Evolutionary conservation across 2,797 vertebrate species (phyloP).

Genomic region (Poeciliopsis gracilis): DNA sequence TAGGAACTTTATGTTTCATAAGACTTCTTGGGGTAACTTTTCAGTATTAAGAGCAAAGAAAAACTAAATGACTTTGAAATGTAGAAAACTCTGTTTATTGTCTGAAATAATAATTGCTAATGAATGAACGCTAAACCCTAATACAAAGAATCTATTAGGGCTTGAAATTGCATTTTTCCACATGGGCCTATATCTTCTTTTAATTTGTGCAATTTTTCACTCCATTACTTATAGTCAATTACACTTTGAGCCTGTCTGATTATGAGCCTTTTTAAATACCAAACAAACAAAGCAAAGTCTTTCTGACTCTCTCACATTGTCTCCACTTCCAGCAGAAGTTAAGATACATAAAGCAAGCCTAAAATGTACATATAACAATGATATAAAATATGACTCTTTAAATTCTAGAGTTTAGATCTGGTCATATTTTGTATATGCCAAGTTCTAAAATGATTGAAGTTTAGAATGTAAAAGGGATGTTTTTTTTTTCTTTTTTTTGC

Average conservation of each 20-base stretch:
- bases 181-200: slow-evolving; percentile 10
- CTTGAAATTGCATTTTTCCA: slow-evolving; percentile 14
- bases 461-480: background rate
- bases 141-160: slow-evolving; percentile 9
- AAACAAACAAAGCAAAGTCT: background rate
- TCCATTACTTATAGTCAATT: slow-evolving; percentile 11
- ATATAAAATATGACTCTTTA: background rate
- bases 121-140: slow-evolving; percentile 6
- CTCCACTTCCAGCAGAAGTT: background rate
- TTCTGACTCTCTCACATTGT: background rate
- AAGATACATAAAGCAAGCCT: background rate
- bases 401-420: background rate
- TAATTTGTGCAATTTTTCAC: slow-evolving; percentile 19
- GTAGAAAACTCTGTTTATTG: slow-evolving; percentile 18
- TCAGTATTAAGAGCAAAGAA: slow-evolving; percentile 9
- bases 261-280: background rate
- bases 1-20: slow-evolving; percentile 35
- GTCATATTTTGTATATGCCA: background rate
- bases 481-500: background rate
- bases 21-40: slow-evolving; percentile 6
- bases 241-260: slow-evolving; percentile 13
- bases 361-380: background rate
- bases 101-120: slow-evolving; percentile 15
- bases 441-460: background rate
- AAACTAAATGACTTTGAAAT: slow-evolving; percentile 12